Evolutionary conservation across 2,113 vertebrate species (phyloP), one percentile per base, ranked within the genome.

Genomic region (Lycaon pictus): DNA sequence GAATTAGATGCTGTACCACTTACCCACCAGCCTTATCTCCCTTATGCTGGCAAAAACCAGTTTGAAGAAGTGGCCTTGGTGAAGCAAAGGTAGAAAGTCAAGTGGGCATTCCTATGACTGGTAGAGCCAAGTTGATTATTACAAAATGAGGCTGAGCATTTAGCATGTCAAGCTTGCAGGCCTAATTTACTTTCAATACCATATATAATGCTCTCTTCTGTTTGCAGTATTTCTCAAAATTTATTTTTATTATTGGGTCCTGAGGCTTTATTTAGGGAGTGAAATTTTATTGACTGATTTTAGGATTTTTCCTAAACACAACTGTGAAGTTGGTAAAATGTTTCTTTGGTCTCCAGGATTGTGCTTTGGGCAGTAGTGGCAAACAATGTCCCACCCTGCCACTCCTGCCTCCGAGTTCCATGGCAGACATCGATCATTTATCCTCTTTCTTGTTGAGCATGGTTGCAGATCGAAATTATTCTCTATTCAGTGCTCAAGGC

Each of bases 401-500:
- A 22, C n/a, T 16, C 56, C 7, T 8, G 23, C 77, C 63, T 65
- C 76, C n/a, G 11, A 16, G n/a, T 72, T 71, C 91, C 6, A 0
- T 20, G 32, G 76, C 27, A 62, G 81, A 51, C 22, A 16, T 8
- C 0, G 11, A 5, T 72, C 85, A 86, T 96, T 93, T 60, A 72
- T 90, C 58, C 12, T 93, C 72, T 96, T 92, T 82, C 92, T 95
- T 35, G 90, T 90, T 5, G 74, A 84, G 63, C 69, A 5, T 48
- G 67, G 43, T 11, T 37, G 27, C 77, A 81, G 71, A 63, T 58
- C 88, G 94, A 88, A 87, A 97, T 90, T 84, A 92, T 80, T 97
- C 83, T 93, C 82, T 69, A 80, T 87, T 93, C 79, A 53, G 27
- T 2, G 29, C 74, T 76, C 83, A 17, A 56, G 96, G 84, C 84